Evolutionary conservation across 2,113 vertebrate species (phyloP).

Genomic region (Lichenostomus cassidix): DNA sequence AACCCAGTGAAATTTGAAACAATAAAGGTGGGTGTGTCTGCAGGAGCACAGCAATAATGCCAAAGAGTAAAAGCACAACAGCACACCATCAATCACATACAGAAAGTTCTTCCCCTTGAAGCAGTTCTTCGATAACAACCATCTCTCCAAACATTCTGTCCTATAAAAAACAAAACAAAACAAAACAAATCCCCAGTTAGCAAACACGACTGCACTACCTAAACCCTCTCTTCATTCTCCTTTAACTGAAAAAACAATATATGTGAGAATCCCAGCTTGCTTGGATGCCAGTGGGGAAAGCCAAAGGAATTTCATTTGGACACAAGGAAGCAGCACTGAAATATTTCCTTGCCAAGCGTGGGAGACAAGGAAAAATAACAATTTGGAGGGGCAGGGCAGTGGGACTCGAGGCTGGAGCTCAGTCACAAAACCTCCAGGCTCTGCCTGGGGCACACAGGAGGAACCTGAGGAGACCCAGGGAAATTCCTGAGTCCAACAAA

Average conservation of each 20-base stretch:
- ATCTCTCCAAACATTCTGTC: constrained; percentile 83
- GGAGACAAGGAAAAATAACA: neutral
- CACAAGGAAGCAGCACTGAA: neutral
- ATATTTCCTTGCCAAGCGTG: neutral
- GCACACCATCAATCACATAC: constrained; percentile 68
- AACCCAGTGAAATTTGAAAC: neutral
- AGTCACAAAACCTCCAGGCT: neutral
- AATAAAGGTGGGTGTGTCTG: neutral
- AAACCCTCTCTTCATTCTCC: neutral
- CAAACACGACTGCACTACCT: neutral
- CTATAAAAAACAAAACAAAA: constrained; percentile 54
- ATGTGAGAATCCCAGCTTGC: neutral
- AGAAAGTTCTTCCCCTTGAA: constrained; percentile 89
- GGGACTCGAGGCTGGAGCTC: neutral
- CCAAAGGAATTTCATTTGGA: neutral
- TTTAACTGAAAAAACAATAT: neutral
- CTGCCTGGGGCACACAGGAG: neutral
- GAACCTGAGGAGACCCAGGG: neutral
- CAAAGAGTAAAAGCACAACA: neutral
- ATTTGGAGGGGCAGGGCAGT: neutral
- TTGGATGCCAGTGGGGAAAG: neutral
- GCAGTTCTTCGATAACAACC: constrained; percentile 87
- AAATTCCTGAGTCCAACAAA: neutral
- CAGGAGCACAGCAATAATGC: neutral
- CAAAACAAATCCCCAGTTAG: neutral